Evolutionary conservation across 2,888 invertebrate species (phyloP), one percentile per base, ranked within the genome.

Genomic region (Cosmopolites sordidus): DNA sequence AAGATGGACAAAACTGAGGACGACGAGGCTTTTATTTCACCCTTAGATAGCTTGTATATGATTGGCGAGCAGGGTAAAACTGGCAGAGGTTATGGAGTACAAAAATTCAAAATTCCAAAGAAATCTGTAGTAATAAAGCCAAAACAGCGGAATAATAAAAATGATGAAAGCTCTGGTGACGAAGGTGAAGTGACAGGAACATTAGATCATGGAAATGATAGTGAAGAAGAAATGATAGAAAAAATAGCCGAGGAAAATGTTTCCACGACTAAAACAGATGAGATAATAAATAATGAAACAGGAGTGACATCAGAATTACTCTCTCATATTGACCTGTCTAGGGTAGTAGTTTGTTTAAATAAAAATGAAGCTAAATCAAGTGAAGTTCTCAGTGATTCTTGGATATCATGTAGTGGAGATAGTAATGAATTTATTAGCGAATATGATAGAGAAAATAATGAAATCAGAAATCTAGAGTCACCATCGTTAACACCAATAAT

Each of bases 41-140:
- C 78, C 1, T 58, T 79, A 33, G 75, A 78, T 54, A 76, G 75
- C 59, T 65, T 79, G 3, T 79, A 79, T 58, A 70, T 73, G 1
- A 67, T 66, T 1, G 70, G 73, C 15, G 73, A 75, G 15, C 67
- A 72, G 43, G 66, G 70, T 1, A 73, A 71, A 56, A 73, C 73
- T 8, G 75, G 75, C 2, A 74, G 75, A 56, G 76, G 76, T 1
- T 75, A 76, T 58, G 76, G 76, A 3, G 60, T 78, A 12, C 78
- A 79, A 53, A 76, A 73, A 16, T 81, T 79, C 54, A 77, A 76
- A 61, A 81, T 81, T 52, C 80, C 81, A 1, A 80, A 79, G 63
- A 59, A 58, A 51, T 42, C 48, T 18, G 40, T 43, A 37, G n/a
- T n/a, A n/a, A n/a, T n/a, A n/a, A 27, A 27, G 9, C 27, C 27